Evolutionary conservation across 2,888 invertebrate genomes (phyloP), one percentile per base, ranked within the genome.

Genomic region (Baccha elongata): DNA sequence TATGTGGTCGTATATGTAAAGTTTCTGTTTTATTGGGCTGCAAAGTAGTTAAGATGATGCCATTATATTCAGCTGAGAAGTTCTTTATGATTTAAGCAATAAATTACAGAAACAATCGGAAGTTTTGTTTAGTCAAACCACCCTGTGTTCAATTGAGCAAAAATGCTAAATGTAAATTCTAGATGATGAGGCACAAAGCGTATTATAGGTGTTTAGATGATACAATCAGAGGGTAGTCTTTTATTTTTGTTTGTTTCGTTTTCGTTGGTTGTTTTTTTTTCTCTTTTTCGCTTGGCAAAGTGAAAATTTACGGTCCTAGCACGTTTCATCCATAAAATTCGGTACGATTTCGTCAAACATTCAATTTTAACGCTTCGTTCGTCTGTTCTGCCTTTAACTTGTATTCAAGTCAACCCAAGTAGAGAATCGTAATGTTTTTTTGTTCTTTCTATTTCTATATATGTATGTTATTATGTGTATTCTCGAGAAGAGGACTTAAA

Each of bases 261-360:
- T 29, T 72, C 37, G 58, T 0, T 58, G 21, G n/a, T 13, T 15
- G n/a, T 7, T 15, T 58, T 52, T 15, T n/a, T 52, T 37, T 40
- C 5, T 21, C 19, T 37, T 37, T 60, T 29, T 64, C 32, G 15
- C 32, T 53, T 53, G 32, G 76, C 46, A 81, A 76, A 81, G 78
- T 72, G 78, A 83, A 76, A 76, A 76, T 83, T 83, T 72, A 83
- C 72, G 76, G 62, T 67, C 71, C 48, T 60, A 72, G 81, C 81
- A 83, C 76, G 76, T 83, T 83, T 72, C 62, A 29, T 40, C 72
- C 78, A 83, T 83, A 83, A 83, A 83, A 83, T 68, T 76, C 78
- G 62, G 81, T 48, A 68, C 67, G 67, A 83, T 65, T 83, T 83
- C 81, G 76, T 83, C 81, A 83, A 83, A 83, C 81, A 76, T 83